Percentiles rank a stretch among this genome's conserved stretches.
These are phyloP conservation scores for Archilochus colubris DNA, from an alignment of 2,113 vertebrate genomes.

Conservation along the genomic window DNA sequence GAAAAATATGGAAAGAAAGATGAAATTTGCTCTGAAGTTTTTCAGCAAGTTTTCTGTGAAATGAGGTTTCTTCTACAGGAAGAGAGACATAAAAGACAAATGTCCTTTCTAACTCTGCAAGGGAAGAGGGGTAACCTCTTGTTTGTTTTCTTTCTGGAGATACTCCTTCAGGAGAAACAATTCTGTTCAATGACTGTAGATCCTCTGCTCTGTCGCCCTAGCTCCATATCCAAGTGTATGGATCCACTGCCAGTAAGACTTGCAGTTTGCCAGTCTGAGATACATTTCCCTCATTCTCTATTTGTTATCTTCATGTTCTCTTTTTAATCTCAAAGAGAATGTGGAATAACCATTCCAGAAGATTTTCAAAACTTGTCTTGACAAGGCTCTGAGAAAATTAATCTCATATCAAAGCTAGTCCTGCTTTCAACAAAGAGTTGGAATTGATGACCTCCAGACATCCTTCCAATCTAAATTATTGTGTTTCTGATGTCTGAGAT, in stretches of 20 bases:
- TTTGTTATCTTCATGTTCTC: neutral
- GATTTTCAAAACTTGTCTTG: neutral
- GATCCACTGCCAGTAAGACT: neutral
- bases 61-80: neutral
- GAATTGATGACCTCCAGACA: neutral
- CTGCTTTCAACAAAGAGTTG: neutral
- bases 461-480: neutral
- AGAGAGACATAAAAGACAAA: neutral
- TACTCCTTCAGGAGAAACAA: accelerated
- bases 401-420: neutral
- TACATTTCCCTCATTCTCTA: neutral
- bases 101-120: neutral
- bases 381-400: neutral
- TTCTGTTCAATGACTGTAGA: neutral
- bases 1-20: neutral
- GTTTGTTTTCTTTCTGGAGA: neutral
- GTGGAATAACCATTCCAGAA: neutral
- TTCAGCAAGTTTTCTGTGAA: neutral
- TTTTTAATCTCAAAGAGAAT: neutral
- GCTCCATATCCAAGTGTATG: neutral
- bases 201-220: neutral
- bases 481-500: neutral
- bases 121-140: neutral
- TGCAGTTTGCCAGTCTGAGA: neutral
- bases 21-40: neutral